Conservation (phyloP, 1,140 invertebrate species). For the Mya arenaria region DNA sequence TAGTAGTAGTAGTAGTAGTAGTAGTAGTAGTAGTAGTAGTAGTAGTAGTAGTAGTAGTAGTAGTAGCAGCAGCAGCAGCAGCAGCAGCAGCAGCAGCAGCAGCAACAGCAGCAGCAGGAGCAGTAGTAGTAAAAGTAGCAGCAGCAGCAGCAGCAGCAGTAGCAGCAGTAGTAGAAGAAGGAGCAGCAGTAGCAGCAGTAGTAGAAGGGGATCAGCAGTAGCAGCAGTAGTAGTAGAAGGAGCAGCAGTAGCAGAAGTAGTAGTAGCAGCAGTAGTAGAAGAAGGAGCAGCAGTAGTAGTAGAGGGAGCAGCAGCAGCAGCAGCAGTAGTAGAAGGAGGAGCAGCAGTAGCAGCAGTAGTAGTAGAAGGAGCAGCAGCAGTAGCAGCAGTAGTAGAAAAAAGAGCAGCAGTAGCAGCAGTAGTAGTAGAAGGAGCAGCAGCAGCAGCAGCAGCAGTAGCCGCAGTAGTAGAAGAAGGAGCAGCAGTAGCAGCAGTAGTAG, state of each 20-base stretch:
- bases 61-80: constrained; percentile 15
- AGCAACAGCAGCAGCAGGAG: constrained; percentile 3
- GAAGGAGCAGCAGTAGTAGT: not conserved
- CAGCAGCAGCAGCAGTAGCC: not conserved
- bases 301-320: not conserved
- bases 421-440: not conserved
- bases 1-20: not conserved
- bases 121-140: not conserved
- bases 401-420: not conserved
- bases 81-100: constrained; percentile 7
- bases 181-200: not conserved
- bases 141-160: not conserved
- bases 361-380: not conserved
- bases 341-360: not conserved
- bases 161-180: not conserved
- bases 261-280: not conserved
- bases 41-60: not conserved
- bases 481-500: not conserved
- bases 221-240: not conserved
- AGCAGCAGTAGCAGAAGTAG: not conserved
- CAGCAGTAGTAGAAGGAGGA: not conserved
- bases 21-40: constrained; percentile 11
- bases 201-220: not conserved
- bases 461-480: not conserved
- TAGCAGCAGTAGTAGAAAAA: not conserved